Base-by-base conservation (phyloP, 2,888 invertebrate species). In the Morinoia aosen region DNA sequence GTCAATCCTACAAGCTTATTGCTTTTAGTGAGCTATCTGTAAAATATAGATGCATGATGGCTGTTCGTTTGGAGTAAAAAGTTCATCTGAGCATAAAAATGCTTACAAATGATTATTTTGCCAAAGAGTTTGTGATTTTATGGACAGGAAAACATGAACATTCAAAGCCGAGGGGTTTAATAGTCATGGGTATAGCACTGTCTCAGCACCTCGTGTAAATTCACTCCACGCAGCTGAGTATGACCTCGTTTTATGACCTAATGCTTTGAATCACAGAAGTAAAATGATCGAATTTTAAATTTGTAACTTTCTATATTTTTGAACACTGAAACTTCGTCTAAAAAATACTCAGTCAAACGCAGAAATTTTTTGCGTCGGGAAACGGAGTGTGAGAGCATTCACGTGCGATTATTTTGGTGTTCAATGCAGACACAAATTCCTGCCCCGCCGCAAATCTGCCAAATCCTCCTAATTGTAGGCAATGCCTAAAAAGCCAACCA, bases 381-480 rank as follows among this genome's bases (percentile, higher is more conserved):
- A 76, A 5, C 48, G 76, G 0, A 76, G 76, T 76, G 76, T 76
- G 25, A 5, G 25, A 19, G 25, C 76, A 76, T 76, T 76, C 76
- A 76, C 76, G 76, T 16, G 76, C 76, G 76, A 76, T 76, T 76
- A 76, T 90, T 48, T 48, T 16, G 90, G 39, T 40, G 16, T 12
- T 90, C 90, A 90, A 90, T 90, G 90, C 48, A 19, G 48, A 39
- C 90, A 39, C 90, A 90, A 90, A 90, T 90, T 90, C 90, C 90
- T 8, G 48, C 19, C 57, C 40, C 57, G 48, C 93, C 93, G 33
- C 56, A 93, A 93, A 57, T 93, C 57, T 57, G 57, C 48, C 57
- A 93, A 93, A 93, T 93, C 93, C 93, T 93, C 57, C 93, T 93
- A 93, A 93, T 93, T 93, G 90, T 40, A 93, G 93, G 93, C 56